phyloP scores from a whole-genome alignment of 2,888 invertebrate genomes.

The Polydrusus tereticollis region DNA sequence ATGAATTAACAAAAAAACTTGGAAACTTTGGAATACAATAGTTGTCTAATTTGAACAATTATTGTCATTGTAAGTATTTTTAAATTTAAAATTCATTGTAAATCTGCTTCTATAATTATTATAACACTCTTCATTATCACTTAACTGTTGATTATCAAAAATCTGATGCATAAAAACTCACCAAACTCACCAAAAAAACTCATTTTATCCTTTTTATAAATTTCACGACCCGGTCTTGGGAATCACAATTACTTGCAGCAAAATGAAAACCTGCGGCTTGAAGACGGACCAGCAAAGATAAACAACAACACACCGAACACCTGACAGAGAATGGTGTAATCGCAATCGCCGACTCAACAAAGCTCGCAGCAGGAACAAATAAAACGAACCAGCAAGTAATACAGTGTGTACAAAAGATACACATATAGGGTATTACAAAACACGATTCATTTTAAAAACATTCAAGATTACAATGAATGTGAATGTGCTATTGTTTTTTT shows the following conservation, averaged over 20 bases:
- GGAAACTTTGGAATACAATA: too few relatives aligned
- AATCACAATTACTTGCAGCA: neutral
- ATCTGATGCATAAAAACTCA: neutral
- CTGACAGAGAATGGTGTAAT: conserved; percentile 37
- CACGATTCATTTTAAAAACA: neutral
- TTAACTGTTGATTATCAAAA: neutral
- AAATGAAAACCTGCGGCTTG: neutral
- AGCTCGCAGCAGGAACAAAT: conserved; percentile 30
- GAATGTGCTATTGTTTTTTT: too few relatives aligned
- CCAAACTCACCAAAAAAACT: conserved; percentile 38
- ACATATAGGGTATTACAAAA: neutral
- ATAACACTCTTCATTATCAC: too few relatives aligned
- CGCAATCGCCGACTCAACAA: conserved; percentile 11
- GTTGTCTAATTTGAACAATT: too few relatives aligned
- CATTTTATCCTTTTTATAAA: conserved; percentile 28
- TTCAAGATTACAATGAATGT: neutral
- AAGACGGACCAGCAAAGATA: conserved; percentile 18
- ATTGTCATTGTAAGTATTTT: too few relatives aligned
- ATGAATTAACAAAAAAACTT: too few relatives aligned
- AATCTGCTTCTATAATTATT: too few relatives aligned
- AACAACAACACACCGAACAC: conserved; percentile 46
- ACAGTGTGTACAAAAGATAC: conserved; percentile 22
- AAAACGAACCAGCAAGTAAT: conserved; percentile 6
- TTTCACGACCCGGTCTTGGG: neutral
- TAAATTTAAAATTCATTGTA: too few relatives aligned